Evolutionary conservation across 30 jellyfish, hydroid and myxozoan genomes (phyloP), one percentile per base, ranked within the genome.

Genomic region (Hydra vulgaris): DNA sequence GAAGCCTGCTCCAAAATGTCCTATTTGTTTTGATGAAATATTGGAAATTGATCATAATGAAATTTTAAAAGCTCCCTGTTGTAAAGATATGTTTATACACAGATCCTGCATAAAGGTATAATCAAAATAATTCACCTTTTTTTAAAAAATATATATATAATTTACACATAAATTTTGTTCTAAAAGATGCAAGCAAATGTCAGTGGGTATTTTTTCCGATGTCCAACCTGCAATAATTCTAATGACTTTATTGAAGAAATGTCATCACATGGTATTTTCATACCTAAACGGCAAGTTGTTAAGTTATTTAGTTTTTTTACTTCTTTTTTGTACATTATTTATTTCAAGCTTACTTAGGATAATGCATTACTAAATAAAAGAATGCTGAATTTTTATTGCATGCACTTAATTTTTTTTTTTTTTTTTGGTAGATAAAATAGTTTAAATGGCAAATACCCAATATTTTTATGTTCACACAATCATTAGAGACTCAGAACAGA

Each of bases 201-300:
- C 17, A 83, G 94, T 55, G 96, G 96, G 18, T 88, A 88, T 78
- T 88, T 88, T 83, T 88, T 83, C 72, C 84, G 89, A 66, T 88
- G 96, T n/a, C 96, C 96, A 23, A 82, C 81, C 24, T 88, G 96
- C 81, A 88, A 88, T 26, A 70, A 88, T 79, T 77, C 66, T 17
- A 76, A 88, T 17, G 78, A 56, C 17, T 88, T 88, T 70, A 72
- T 40, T 40, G 55, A 83, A 23, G 90, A 80, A 55, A 82, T 82
- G 89, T 67, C 89, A 71, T 71, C 53, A 7, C 74, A 61, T 83
- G 96, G 96, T 23, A 83, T 88, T 18, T 88, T 67, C 72, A 78
- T 88, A 18, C 96, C 96, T 17, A 77, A 70, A 20, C 70, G 96
- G 94, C 82, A 72, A 56, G 90, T 72, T 68, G 5, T 56, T 25